Percentiles rank a stretch among this genome's conserved stretches.
These are phyloP conservation scores for Dromococcyx pavoninus DNA, from an alignment of 2,797 vertebrate species.

Conservation along the genomic window DNA sequence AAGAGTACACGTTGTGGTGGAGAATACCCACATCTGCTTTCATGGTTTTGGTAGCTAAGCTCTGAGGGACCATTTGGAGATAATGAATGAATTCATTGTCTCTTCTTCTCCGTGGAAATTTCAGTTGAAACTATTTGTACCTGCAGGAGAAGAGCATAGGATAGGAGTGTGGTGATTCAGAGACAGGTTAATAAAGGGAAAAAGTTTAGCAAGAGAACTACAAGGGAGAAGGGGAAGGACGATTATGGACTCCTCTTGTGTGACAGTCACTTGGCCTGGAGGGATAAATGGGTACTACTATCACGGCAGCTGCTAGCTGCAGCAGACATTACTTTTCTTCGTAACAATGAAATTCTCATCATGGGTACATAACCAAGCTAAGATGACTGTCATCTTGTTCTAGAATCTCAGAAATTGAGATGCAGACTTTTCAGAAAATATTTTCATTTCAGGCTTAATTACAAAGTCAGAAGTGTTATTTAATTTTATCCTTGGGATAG, in stretches of 20 bases:
- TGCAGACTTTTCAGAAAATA: background rate
- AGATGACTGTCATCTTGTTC: background rate
- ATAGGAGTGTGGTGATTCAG: background rate
- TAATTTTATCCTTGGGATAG: background rate
- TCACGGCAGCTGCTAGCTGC: background rate
- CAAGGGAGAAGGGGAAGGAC: background rate
- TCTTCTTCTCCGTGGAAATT: background rate
- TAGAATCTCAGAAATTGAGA: background rate
- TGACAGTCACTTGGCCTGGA: background rate
- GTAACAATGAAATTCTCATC: background rate
- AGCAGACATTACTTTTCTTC: background rate
- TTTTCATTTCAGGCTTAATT: background rate
- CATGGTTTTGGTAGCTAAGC: background rate
- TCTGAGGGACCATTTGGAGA: background rate
- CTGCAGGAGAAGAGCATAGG: background rate
- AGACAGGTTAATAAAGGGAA: background rate
- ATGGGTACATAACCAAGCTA: background rate
- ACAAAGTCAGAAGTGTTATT: background rate
- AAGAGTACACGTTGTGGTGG: background rate
- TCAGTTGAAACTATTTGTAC: background rate
- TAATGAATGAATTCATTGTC: accelerated
- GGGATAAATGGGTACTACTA: background rate
- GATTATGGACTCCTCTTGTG: background rate
- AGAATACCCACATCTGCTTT: background rate
- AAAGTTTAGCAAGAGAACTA: background rate